Percentiles rank a stretch among this genome's conserved stretches.
phyloP scores from a whole-genome alignment of 2,113 vertebrate genomes.

The Lamprotornis superbus region DNA sequence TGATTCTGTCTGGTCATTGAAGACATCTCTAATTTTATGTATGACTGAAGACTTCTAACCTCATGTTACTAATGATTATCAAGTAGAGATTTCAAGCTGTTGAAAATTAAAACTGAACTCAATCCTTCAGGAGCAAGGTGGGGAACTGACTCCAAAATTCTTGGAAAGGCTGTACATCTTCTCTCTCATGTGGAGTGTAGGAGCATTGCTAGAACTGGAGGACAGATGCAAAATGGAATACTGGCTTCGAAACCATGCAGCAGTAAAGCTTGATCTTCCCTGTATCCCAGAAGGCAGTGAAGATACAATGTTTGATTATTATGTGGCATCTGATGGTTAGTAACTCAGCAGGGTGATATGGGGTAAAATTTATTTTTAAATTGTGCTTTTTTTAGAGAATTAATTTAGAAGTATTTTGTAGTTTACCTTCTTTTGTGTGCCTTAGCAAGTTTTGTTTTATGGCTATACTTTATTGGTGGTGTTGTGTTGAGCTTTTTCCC shows the following conservation, averaged over 20 bases:
- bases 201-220: conserved; percentile 85
- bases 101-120: not conserved
- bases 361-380: not conserved
- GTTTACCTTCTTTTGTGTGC: not conserved
- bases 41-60: not conserved
- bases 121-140: conserved; percentile 81
- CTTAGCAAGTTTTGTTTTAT: not conserved
- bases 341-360: not conserved
- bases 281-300: conserved; percentile 68
- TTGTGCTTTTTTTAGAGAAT: not conserved
- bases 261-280: conserved; percentile 79
- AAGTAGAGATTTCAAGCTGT: not conserved
- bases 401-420: not conserved
- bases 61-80: not conserved
- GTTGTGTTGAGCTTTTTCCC: not conserved
- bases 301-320: conserved; percentile 89
- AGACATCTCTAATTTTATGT: not conserved
- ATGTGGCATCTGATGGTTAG: conserved; percentile 84
- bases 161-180: conserved; percentile 90
- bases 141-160: conserved; percentile 78
- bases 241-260: conserved; percentile 80
- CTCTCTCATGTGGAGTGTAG: conserved; percentile 93
- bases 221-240: conserved; percentile 85
- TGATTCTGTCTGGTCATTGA: not conserved
- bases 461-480: not conserved